Base-by-base conservation (phyloP, 2,888 invertebrate species). In the Chymomyza caudatula region DNA sequence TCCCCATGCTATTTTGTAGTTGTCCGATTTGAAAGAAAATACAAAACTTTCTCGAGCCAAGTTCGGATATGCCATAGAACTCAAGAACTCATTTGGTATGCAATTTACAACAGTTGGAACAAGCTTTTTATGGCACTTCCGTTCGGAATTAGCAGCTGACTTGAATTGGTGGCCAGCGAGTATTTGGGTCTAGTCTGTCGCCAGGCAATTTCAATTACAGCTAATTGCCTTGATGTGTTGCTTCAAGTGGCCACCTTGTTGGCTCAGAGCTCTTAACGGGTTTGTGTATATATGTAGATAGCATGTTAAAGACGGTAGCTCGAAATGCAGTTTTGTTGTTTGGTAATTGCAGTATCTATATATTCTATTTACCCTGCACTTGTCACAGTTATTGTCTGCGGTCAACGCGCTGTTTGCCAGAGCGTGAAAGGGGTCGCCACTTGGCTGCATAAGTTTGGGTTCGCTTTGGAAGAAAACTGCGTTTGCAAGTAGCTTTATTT, bases 41-140 rank as follows among this genome's bases (percentile, higher is more conserved):
- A 59, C 70, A 63, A 62, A 67, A 71, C 70, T 70, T 70, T 70
- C 70, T 66, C 61, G 29, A 5, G 15, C 71, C 70, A 71, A 71
- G 65, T 52, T 49, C 20, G 66, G 20, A 5, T 13, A 42, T 53
- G 61, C 37, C 20, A 55, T 60, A 71, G 66, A 70, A 74, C 73
- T 73, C 69, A 69, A 66, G 71, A 55, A 8, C 47, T 55, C 67
- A 56, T 64, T 74, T 60, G 68, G 37, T 51, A 5, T 42, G 63
- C 52, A 13, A 19, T 4, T 61, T n/a, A 42, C 67, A 73, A 47
- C 17, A 37, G 58, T 47, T 63, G 57, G 22, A 61, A 59, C 60
- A 62, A n/a, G 66, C 63, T 66, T 72, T 67, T 49, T 65, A 72
- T 69, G 83, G 77, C 54, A 78, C 79, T 80, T 85, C 79, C 85